phyloP scores from a whole-genome alignment of 2,888 invertebrate genomes.

The Melinaea menophilus region DNA sequence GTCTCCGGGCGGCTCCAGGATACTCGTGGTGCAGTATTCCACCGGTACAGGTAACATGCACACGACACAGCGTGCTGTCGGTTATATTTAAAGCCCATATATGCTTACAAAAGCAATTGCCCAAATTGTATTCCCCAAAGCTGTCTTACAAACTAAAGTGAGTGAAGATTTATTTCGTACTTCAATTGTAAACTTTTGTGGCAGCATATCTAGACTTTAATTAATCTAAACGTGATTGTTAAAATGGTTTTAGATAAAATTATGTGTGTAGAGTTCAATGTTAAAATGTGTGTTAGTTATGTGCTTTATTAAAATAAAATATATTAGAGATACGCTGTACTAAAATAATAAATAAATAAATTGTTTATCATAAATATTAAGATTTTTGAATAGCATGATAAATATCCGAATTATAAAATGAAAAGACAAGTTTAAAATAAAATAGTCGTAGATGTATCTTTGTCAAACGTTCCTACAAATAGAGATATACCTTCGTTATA shows the following conservation, averaged over 20 bases:
- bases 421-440: neutral
- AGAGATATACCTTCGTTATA: conserved; percentile 1
- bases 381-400: neutral
- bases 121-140: too few relatives aligned
- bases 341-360: conserved; percentile 21
- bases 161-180: too few relatives aligned
- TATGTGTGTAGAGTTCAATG: conserved; percentile 26
- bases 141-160: too few relatives aligned
- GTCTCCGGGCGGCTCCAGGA: conserved; percentile 48
- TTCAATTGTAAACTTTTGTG: neutral
- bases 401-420: conserved; percentile 10
- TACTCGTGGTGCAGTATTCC: conserved; percentile 70
- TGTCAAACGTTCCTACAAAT: neutral
- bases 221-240: conserved; percentile 15
- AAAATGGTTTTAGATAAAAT: conserved; percentile 21
- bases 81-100: neutral
- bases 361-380: conserved; percentile 13
- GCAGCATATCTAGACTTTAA: conserved; percentile 4
- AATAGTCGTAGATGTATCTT: neutral
- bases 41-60: conserved; percentile 63
- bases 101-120: neutral
- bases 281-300: conserved; percentile 23
- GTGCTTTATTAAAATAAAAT: conserved; percentile 19
- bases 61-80: conserved; percentile 22
- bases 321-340: conserved; percentile 22